Evolutionary conservation across 2,888 invertebrate genomes (phyloP).

Genomic region (Magallana nippona): DNA sequence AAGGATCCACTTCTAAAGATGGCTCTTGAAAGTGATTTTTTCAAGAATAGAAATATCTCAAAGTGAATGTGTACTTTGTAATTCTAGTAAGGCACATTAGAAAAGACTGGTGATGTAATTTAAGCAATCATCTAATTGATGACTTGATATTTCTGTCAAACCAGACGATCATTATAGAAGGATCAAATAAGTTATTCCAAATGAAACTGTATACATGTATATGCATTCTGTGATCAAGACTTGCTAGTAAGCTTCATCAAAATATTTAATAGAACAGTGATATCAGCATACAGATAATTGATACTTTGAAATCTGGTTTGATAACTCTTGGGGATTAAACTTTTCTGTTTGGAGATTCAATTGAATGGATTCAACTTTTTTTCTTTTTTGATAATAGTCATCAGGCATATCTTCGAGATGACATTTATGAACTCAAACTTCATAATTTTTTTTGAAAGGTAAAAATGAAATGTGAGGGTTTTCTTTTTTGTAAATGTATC

Average conservation of each 20-base stretch:
- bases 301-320: background rate
- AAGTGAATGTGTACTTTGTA: slow-evolving; percentile 14
- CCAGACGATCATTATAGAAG: background rate
- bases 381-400: too few relatives aligned
- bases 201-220: background rate
- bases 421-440: too few relatives aligned
- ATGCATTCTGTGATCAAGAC: background rate
- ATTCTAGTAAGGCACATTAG: background rate
- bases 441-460: too few relatives aligned
- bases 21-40: background rate
- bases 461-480: background rate
- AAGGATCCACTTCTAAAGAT: background rate
- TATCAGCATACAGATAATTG: background rate
- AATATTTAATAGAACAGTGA: background rate
- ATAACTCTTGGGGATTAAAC: background rate
- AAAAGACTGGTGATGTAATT: background rate
- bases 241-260: background rate
- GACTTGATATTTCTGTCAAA: background rate
- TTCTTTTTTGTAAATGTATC: background rate
- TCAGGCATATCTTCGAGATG: too few relatives aligned
- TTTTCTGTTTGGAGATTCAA: background rate
- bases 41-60: too few relatives aligned
- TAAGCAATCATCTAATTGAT: slow-evolving; percentile 16
- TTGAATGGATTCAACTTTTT: background rate
- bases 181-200: background rate